Conservation (phyloP, 2,113 vertebrate genomes). For the Marmota flaviventris region DNA sequence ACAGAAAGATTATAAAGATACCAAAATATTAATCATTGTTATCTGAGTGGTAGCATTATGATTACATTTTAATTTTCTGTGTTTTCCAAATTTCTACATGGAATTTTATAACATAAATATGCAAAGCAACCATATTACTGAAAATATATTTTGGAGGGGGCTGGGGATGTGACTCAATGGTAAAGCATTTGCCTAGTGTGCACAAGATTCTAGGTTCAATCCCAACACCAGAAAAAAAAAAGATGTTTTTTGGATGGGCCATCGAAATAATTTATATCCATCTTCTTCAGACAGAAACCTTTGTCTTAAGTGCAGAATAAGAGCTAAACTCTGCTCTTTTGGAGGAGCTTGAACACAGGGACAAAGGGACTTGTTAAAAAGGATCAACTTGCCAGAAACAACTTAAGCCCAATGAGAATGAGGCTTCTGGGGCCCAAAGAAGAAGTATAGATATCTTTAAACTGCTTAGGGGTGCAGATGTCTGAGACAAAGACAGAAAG, state of each 20-base stretch:
- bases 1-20: conserved; percentile 5
- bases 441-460: conserved; percentile 42
- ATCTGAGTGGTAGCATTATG: background rate
- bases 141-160: background rate
- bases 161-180: no score
- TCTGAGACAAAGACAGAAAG: conserved; percentile 52
- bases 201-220: no score
- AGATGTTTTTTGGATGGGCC: background rate
- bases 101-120: background rate
- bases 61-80: background rate
- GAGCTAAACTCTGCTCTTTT: background rate
- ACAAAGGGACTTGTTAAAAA: background rate
- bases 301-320: background rate
- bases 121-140: conserved; percentile 8
- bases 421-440: background rate
- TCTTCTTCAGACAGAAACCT: background rate
- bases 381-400: background rate
- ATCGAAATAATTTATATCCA: background rate
- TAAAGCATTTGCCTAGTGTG: no score
- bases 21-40: conserved; percentile 17
- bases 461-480: background rate
- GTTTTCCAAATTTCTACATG: conserved; percentile 53
- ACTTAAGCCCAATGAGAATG: background rate
- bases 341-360: background rate
- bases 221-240: background rate